Evolutionary conservation across 2,888 invertebrate genomes (phyloP), one percentile per base, ranked within the genome.

Genomic region (Sicus ferrugineus): DNA sequence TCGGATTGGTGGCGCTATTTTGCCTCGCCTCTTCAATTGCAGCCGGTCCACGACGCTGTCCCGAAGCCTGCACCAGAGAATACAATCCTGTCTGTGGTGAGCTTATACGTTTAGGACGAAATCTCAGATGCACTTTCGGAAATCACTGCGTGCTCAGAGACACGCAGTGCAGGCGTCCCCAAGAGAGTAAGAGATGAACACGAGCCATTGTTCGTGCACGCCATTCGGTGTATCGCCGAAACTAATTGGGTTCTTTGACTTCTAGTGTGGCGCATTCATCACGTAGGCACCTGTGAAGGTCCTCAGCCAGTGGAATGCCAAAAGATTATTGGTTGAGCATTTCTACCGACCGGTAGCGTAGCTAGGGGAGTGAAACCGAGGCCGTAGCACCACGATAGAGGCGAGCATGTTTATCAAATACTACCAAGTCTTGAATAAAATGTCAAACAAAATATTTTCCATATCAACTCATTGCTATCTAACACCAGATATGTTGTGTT

Each of bases 41-140:
- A 2, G 63, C 28, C 19, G 28, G 54, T 67, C 46, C 11, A 23
- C 21, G 9, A 2, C 38, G 16, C 1, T 71, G 71, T 46, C 46
- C 42, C 34, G 30, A 1, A 5, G 48, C 30, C 11, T 71, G 71
- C n/a, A 26, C 48, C 19, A 34, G 62, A n/a, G 56, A 65, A 50
- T 66, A 66, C 30, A 21, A 50, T 2, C 67, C 67, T 7, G 68
- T 67, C 7, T 71, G 71, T 58, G 71, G 19, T 1, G 50, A 64
- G 30, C 38, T 62, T 21, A 38, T 19, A 14, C 34, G 56, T 26
- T 16, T 61, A 0, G 48, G 28, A 26, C 19, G 26, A 46, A 59
- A 56, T 34, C 23, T 59, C 2, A 31, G 21, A 28, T 65, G 64
- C 34, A 65, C 61, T 2, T 68, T 66, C 54, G 34, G 66, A 2